phyloP scores from a whole-genome alignment of 2,797 vertebrate genomes.

The Cirrhinus mrigala region DNA sequence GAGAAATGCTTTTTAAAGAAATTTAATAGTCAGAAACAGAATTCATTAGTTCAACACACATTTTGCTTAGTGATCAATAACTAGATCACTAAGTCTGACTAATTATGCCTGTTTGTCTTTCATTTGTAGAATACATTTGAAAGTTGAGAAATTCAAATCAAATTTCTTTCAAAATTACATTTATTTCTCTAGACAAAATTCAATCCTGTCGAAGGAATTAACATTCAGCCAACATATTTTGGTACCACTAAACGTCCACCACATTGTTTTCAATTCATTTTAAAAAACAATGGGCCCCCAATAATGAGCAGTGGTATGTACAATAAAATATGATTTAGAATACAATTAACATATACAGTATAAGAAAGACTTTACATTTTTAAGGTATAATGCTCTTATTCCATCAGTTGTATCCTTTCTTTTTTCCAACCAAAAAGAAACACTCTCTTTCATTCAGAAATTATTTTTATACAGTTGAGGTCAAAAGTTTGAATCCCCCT shows the following conservation, averaged over 20 bases:
- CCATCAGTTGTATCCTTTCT: background rate
- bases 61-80: background rate
- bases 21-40: background rate
- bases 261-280: background rate
- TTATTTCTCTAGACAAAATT: background rate
- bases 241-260: background rate
- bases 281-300: background rate
- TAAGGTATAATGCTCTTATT: background rate
- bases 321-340: background rate
- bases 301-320: background rate
- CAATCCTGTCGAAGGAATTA: background rate
- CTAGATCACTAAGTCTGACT: background rate
- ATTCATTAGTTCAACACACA: background rate
- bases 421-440: background rate
- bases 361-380: background rate
- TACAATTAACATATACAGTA: background rate
- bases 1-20: background rate
- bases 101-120: background rate
- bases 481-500: too few species aligned
- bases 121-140: background rate
- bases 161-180: background rate
- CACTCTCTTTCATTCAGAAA: background rate
- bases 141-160: background rate
- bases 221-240: background rate
- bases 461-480: background rate